A percentile compares a stretch with the other conserved stretches of the same genome.
Evolutionary conservation across 2,888 invertebrate genomes (phyloP).

Genomic region (Amphipoea lucens): DNA sequence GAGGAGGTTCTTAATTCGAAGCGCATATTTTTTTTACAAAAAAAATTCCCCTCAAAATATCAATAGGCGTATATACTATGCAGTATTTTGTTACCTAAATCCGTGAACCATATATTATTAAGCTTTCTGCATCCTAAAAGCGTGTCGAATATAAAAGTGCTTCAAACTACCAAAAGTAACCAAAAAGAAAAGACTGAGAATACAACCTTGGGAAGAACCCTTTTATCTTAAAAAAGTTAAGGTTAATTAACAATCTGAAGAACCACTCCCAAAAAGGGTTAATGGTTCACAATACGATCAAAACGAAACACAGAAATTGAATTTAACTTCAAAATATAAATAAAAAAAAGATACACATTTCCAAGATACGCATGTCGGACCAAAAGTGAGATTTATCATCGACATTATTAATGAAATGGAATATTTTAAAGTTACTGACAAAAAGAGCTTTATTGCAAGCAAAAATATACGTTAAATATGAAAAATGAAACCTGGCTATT

Average conservation of each 20-base stretch:
- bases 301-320: conserved; percentile 56
- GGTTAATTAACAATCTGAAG: conserved; percentile 56
- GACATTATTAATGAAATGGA: conserved; percentile 68
- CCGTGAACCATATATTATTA: neutral
- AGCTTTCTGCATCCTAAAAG: neutral
- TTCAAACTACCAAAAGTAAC: conserved; percentile 11
- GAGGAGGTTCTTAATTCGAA: too few relatives aligned
- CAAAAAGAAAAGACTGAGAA: conserved; percentile 32
- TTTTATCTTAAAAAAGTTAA: conserved; percentile 41
- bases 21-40: too few relatives aligned
- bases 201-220: conserved; percentile 11
- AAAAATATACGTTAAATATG: conserved; percentile 28
- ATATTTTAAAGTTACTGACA: conserved; percentile 50
- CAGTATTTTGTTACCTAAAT: neutral
- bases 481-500: conserved; percentile 1
- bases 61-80: too few relatives aligned
- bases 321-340: conserved; percentile 62
- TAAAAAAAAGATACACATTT: conserved; percentile 44
- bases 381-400: conserved; percentile 71
- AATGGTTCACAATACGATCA: conserved; percentile 51
- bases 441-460: conserved; percentile 37
- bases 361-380: conserved; percentile 59
- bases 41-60: neutral
- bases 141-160: neutral
- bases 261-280: conserved; percentile 54